Evolutionary conservation across 2,113 vertebrate genomes (phyloP).

Genomic region (Ursus arctos): DNA sequence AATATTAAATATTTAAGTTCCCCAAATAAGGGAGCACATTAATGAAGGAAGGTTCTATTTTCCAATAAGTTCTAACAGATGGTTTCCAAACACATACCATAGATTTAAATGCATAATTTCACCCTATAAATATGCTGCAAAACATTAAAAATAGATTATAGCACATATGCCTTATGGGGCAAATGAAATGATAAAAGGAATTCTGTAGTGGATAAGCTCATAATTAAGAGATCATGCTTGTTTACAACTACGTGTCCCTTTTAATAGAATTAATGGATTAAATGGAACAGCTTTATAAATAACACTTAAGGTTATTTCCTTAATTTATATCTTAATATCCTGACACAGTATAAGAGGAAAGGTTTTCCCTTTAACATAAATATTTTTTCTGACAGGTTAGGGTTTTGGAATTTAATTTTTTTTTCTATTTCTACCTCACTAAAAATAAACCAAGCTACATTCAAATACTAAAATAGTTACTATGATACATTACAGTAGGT

Average conservation of each 20-base stretch:
- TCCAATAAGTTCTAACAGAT: constrained; percentile 82
- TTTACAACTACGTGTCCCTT: constrained; percentile 46
- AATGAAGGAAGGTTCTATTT: constrained; percentile 76
- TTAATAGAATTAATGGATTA: constrained; percentile 67
- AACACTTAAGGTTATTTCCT: neutral
- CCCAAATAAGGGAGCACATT: constrained; percentile 70
- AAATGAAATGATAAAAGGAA: constrained; percentile 69
- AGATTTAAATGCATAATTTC: constrained; percentile 68
- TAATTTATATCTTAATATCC: constrained; percentile 54
- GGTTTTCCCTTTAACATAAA: neutral
- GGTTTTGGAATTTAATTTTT: neutral
- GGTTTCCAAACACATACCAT: constrained; percentile 77
- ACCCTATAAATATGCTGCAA: constrained; percentile 64
- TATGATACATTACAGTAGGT: no score
- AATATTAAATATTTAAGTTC: constrained; percentile 38
- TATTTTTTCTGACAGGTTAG: constrained; percentile 47
- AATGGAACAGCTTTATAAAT: constrained; percentile 35
- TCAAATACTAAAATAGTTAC: neutral
- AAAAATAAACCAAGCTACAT: constrained; percentile 28
- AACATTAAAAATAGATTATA: constrained; percentile 75
- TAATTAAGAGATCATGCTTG: constrained; percentile 38
- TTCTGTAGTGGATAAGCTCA: constrained; percentile 63
- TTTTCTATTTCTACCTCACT: constrained; percentile 32
- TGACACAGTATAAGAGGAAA: neutral
- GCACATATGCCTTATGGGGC: constrained; percentile 31